These are phyloP conservation scores for Istiophorus platypterus DNA, from an alignment of 2,113 vertebrate species.

Conservation along the genomic window DNA sequence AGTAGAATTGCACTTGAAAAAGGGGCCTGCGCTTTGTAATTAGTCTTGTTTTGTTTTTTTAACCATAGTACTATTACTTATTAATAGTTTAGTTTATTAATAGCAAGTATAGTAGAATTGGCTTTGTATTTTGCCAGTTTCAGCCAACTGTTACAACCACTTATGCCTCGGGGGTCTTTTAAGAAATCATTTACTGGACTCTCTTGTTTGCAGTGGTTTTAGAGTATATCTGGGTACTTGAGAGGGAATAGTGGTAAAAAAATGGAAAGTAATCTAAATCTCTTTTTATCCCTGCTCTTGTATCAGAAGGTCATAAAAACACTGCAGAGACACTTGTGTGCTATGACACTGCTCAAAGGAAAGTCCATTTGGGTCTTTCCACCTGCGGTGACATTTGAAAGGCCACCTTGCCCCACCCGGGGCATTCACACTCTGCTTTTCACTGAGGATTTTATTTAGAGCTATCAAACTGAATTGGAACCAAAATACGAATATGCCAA, in stretches of 20 bases:
- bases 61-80: not conserved
- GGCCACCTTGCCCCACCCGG: constrained; percentile 15
- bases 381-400: constrained; percentile 50
- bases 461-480: not conserved
- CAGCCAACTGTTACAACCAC: not conserved
- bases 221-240: not conserved
- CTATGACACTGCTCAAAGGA: constrained; percentile 27
- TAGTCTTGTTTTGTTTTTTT: not conserved
- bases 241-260: constrained; percentile 40
- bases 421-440: constrained; percentile 17
- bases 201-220: constrained; percentile 11
- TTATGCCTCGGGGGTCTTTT: not conserved
- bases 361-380: constrained; percentile 45
- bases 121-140: constrained; percentile 6
- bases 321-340: constrained; percentile 42
- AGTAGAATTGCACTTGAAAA: not conserved
- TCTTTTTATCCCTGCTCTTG: constrained; percentile 30
- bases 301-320: constrained; percentile 49
- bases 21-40: not conserved
- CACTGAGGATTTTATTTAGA: not conserved
- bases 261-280: constrained; percentile 42
- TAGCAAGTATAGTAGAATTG: not conserved
- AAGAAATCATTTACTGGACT: constrained; percentile 4
- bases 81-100: not conserved
- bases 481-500: constrained; percentile 1